These are phyloP conservation scores for Axis porcinus DNA, from an alignment of 2,113 vertebrate species.

Conservation along the genomic window DNA sequence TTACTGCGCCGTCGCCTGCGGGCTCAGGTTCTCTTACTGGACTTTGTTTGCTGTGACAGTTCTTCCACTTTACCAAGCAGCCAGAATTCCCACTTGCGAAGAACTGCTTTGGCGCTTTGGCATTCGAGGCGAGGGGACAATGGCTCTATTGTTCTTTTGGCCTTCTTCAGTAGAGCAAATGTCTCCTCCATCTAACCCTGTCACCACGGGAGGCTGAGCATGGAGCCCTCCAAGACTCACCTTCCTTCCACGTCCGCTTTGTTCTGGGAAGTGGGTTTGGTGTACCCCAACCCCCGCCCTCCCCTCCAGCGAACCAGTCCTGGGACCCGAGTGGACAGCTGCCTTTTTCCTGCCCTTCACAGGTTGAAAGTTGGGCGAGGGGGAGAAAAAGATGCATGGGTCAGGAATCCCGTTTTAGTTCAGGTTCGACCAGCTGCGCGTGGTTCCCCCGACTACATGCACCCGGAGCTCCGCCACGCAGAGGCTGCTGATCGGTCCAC, in stretches of 20 bases:
- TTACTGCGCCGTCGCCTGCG: neutral
- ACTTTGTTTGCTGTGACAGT: neutral
- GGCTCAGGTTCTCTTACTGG: conserved; percentile 62
- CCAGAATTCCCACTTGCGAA: neutral
- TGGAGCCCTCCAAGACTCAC: neutral
- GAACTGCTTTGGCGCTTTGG: neutral
- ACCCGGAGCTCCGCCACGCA: neutral
- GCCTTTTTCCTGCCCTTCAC: neutral
- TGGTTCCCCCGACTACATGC: neutral
- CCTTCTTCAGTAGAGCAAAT: neutral
- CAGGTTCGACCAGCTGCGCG: neutral
- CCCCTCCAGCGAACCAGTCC: neutral
- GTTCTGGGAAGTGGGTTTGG: neutral
- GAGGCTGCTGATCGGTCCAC: neutral
- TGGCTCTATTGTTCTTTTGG: conserved; percentile 54
- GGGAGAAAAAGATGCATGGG: neutral
- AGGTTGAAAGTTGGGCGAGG: conserved; percentile 37
- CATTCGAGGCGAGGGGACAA: neutral
- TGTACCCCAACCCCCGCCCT: neutral
- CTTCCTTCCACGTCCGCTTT: conserved; percentile 18
- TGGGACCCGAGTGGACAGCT: neutral
- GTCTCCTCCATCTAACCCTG: neutral
- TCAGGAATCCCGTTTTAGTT: neutral
- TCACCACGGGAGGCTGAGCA: neutral
- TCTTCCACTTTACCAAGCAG: conserved; percentile 21